Conservation (phyloP, 1,140 invertebrate genomes). For the Micrasema minimum region DNA sequence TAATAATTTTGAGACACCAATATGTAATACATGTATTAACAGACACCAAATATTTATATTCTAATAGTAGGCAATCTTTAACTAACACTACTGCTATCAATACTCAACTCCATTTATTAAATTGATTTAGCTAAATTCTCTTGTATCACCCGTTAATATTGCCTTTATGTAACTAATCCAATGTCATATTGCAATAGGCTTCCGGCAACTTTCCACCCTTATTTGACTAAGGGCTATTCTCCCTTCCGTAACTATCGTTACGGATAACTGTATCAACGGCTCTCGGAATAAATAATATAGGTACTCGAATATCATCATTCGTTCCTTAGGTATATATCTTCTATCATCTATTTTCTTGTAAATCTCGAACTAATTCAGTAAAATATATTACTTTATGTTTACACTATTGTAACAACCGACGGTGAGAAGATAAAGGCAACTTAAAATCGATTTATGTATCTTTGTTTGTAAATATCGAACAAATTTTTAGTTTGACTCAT, state of each 20-base stretch:
- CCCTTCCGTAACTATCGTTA: background rate
- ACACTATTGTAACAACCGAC: constrained; percentile 54
- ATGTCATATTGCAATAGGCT: constrained; percentile 50
- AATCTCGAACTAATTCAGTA: background rate
- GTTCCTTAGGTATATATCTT: background rate
- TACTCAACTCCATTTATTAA: constrained; percentile 45
- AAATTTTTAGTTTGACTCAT: constrained; percentile 51
- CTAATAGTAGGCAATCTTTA: constrained; percentile 51
- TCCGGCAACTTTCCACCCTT: background rate
- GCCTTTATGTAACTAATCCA: constrained; percentile 55
- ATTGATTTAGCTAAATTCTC: constrained; percentile 45
- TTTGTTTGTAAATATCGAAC: constrained; percentile 50
- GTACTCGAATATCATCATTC: background rate
- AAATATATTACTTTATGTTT: constrained; percentile 42
- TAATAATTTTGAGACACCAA: constrained; percentile 53
- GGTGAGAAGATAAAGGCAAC: constrained; percentile 54
- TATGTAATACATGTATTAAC: constrained; percentile 47
- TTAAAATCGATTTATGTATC: constrained; percentile 54
- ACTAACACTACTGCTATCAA: constrained; percentile 43
- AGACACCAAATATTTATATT: constrained; percentile 52
- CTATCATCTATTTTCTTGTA: constrained; percentile 1
- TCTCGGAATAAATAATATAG: too few relatives aligned
- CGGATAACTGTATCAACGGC: background rate
- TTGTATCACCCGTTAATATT: constrained; percentile 55
- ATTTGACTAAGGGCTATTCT: too few relatives aligned